Conservation (phyloP, 2,888 invertebrate genomes). For the Mesochorus sp. region DNA sequence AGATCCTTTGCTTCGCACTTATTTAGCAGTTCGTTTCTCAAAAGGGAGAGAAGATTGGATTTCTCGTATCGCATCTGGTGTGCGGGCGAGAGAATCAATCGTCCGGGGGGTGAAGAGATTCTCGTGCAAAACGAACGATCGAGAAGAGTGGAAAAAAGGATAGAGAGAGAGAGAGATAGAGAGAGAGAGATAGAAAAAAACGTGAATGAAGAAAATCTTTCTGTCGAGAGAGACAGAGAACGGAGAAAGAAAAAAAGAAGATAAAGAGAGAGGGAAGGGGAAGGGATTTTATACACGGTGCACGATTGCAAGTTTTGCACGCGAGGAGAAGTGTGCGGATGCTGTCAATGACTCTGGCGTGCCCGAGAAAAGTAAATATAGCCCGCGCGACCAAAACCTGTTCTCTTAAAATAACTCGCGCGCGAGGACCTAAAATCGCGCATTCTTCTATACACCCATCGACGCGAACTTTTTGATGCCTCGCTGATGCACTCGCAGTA, state of each 20-base stretch:
- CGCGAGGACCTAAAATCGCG: slow-evolving; percentile 72
- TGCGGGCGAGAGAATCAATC: slow-evolving; percentile 26
- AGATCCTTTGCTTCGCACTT: not conserved
- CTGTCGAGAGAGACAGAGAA: not conserved
- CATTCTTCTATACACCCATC: slow-evolving; percentile 74
- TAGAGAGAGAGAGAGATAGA: not conserved
- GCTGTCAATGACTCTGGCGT: slow-evolving; percentile 76
- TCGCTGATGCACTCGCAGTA: slow-evolving; percentile 30
- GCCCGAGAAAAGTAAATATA: slow-evolving; percentile 79
- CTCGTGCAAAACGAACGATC: not conserved
- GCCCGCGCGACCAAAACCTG: slow-evolving; percentile 77
- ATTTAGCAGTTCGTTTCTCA: slow-evolving; percentile 1
- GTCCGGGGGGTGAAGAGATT: slow-evolving; percentile 5
- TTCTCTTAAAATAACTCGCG: slow-evolving; percentile 80
- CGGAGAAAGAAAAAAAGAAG: no score
- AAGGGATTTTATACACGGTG: slow-evolving; percentile 15
- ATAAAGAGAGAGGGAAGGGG: slow-evolving; percentile 16
- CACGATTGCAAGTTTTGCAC: slow-evolving; percentile 18
- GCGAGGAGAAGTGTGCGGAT: slow-evolving; percentile 51
- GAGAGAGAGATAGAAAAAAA: not conserved
- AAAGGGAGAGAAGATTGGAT: slow-evolving; percentile 35
- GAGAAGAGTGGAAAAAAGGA: not conserved
- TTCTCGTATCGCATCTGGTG: slow-evolving; percentile 24
- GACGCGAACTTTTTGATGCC: slow-evolving; percentile 73
- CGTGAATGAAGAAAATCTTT: not conserved